Conservation (phyloP, 2,888 invertebrate genomes). For the Conops quadrifasciatus region DNA sequence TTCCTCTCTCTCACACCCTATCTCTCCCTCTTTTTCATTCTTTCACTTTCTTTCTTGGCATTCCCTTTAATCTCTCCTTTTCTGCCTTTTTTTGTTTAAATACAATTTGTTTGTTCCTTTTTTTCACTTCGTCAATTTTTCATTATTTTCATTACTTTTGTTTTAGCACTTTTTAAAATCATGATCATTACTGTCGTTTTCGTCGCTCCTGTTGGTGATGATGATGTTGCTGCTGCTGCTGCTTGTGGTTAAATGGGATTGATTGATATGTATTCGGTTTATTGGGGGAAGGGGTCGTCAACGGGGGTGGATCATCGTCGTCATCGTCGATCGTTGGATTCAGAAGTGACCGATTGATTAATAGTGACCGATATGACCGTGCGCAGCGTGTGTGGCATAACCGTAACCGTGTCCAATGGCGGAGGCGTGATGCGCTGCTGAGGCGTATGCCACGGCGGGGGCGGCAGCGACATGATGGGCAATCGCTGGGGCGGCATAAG, state of each 20-base stretch:
- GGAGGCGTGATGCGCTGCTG: conserved; percentile 57
- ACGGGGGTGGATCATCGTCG: conserved; percentile 40
- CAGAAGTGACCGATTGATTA: too few relatives aligned
- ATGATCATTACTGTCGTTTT: background rate
- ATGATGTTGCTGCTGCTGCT: background rate
- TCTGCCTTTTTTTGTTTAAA: background rate
- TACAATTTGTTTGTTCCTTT: background rate
- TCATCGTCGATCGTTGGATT: too few relatives aligned
- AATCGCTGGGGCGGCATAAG: conserved; percentile 48
- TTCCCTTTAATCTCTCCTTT: background rate
- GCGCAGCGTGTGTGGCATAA: conserved; percentile 58
- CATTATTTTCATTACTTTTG: conserved; percentile 12
- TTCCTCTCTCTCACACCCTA: conserved; percentile 23
- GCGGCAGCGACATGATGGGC: conserved; percentile 59
- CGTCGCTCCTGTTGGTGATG: background rate
- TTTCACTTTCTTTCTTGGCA: conserved; percentile 33
- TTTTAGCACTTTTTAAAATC: background rate
- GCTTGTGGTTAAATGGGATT: conserved; percentile 33
- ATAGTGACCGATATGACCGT: conserved; percentile 58
- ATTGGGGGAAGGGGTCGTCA: background rate
- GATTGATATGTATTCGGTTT: conserved; percentile 4
- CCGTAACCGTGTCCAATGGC: conserved; percentile 56
- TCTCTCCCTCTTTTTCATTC: conserved; percentile 24
- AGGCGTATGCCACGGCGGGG: conserved; percentile 56
- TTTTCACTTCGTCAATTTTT: conserved; percentile 9